phyloP scores from a whole-genome alignment of 2,113 vertebrate genomes.

The Danio rerio region GRCz12tu NC_133197.1:10794501-10795000 shows the following conservation, averaged over 20 bases:
- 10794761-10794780: not conserved
- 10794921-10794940: too few species aligned
- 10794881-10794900: not conserved
- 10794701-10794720: too few species aligned
- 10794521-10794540: slow-evolving; percentile 37
- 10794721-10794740: not conserved
- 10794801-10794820: too few species aligned
- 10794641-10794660: slow-evolving; percentile 2
- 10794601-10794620: slow-evolving; percentile 50
- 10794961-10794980: not conserved
- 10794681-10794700: not conserved
- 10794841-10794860: too few species aligned
- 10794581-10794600: slow-evolving; percentile 53
- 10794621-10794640: slow-evolving; percentile 24
- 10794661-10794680: not conserved
- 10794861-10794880: not conserved
- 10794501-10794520: slow-evolving; percentile 74
- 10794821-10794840: too few species aligned
- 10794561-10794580: slow-evolving; percentile 49
- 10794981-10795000: not conserved
- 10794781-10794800: too few species aligned
- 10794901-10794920: not conserved
- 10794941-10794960: not conserved
- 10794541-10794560: slow-evolving; percentile 39
- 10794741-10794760: not conserved